Evolutionary conservation across 1,140 invertebrate species (phyloP).

Genomic region (Hirudo medicinalis): DNA sequence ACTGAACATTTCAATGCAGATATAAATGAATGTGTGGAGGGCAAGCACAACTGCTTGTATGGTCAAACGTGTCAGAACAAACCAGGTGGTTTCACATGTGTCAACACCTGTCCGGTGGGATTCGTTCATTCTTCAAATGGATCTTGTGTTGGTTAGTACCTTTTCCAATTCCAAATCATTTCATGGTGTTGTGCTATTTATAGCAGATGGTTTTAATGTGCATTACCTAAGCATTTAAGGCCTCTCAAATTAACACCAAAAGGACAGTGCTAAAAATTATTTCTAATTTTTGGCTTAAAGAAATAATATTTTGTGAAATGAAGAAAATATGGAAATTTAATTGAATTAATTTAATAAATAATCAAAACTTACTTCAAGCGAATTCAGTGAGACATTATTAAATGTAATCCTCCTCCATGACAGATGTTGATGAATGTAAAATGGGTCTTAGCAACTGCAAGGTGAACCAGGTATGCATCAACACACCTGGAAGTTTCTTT

Average conservation of each 20-base stretch:
- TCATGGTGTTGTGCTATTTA: too few relatives aligned
- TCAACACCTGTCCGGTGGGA: conserved; percentile 45
- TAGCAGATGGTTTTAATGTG: too few relatives aligned
- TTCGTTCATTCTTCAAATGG: conserved; percentile 29
- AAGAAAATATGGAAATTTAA: too few relatives aligned
- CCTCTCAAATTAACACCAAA: background rate
- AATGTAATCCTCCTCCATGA: too few relatives aligned
- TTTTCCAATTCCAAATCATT: too few relatives aligned
- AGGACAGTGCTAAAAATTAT: too few relatives aligned
- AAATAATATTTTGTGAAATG: too few relatives aligned
- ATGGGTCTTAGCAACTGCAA: conserved; percentile 26
- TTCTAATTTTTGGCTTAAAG: too few relatives aligned
- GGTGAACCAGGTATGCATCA: conserved; percentile 49
- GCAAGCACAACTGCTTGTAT: conserved; percentile 29
- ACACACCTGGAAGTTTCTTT: conserved; percentile 47
- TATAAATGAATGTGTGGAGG: conserved; percentile 37
- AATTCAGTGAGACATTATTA: too few relatives aligned
- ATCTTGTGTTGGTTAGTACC: conserved; percentile 34
- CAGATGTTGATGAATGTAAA: conserved; percentile 14
- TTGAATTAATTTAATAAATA: too few relatives aligned
- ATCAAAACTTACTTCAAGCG: too few relatives aligned
- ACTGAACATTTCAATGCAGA: conserved; percentile 24
- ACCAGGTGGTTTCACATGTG: conserved; percentile 64
- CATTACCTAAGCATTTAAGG: too few relatives aligned
- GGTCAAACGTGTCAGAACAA: conserved; percentile 61